Evolutionary conservation across 2,888 invertebrate species (phyloP).

Genomic region (Ramazzottius varieornatus): DNA sequence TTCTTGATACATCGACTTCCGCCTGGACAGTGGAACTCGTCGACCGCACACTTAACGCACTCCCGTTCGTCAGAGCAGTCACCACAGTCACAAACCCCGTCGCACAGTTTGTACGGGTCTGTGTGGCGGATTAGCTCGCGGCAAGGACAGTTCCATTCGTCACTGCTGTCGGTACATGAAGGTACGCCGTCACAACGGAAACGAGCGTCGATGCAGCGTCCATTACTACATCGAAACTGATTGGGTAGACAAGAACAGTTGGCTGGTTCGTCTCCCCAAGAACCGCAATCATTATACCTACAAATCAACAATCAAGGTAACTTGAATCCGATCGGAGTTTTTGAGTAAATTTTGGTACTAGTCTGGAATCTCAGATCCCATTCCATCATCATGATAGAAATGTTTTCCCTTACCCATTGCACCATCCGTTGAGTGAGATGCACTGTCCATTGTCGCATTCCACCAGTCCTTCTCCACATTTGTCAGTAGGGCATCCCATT

Average conservation of each 20-base stretch:
- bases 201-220: background rate
- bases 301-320: too few relatives aligned
- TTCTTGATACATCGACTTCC: background rate
- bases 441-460: background rate
- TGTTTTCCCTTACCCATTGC: background rate
- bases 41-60: background rate
- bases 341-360: too few relatives aligned
- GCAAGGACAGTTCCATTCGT: background rate
- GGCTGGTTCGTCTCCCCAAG: background rate
- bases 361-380: background rate
- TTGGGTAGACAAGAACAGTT: background rate
- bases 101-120: background rate
- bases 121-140: slow-evolving; percentile 1
- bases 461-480: background rate
- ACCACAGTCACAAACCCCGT: background rate
- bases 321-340: too few relatives aligned
- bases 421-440: background rate
- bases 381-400: background rate
- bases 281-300: background rate
- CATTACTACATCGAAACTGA: background rate
- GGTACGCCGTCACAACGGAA: background rate
- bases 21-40: slow-evolving; percentile 1
- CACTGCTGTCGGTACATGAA: background rate
- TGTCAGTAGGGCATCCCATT: background rate
- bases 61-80: background rate